Evolutionary conservation across 1,140 invertebrate genomes (phyloP).

Genomic region (Drosophila ohnishii): DNA sequence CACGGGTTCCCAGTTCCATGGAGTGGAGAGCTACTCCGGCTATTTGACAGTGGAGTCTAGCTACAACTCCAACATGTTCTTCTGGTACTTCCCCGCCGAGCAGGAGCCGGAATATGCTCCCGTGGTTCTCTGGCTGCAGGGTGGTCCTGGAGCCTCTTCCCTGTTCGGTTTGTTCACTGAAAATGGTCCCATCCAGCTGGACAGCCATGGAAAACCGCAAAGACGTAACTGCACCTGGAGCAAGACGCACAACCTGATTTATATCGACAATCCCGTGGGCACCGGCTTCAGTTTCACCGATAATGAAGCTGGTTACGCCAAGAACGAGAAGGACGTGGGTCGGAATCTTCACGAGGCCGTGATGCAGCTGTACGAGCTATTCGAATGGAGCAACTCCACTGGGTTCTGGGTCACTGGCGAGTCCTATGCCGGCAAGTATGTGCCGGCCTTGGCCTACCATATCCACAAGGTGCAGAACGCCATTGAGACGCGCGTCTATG

Average conservation of each 20-base stretch:
- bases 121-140: slow-evolving; percentile 93
- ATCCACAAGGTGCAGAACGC: slow-evolving; percentile 86
- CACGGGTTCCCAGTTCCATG: slow-evolving; percentile 55
- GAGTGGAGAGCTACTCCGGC: slow-evolving; percentile 84
- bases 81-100: slow-evolving; percentile 93
- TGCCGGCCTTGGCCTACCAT: slow-evolving; percentile 90
- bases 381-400: slow-evolving; percentile 86
- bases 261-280: slow-evolving; percentile 94
- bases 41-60: slow-evolving; percentile 90
- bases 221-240: slow-evolving; percentile 90
- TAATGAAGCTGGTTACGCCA: slow-evolving; percentile 86
- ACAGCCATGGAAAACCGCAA: slow-evolving; percentile 84
- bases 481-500: slow-evolving; percentile 84
- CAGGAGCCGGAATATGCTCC: slow-evolving; percentile 85
- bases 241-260: slow-evolving; percentile 89
- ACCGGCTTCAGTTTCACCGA: slow-evolving; percentile 91
- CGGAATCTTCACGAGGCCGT: slow-evolving; percentile 87
- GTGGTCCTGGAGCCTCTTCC: slow-evolving; percentile 91
- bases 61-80: slow-evolving; percentile 92
- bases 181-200: slow-evolving; percentile 90
- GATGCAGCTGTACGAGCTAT: slow-evolving; percentile 89
- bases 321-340: slow-evolving; percentile 87
- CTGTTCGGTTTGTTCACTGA: slow-evolving; percentile 92
- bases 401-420: slow-evolving; percentile 93
- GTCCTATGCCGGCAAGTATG: slow-evolving; percentile 94